A percentile compares a stretch with the other conserved stretches of the same genome.
These are phyloP conservation scores for Luehdorfia chinensis DNA, from an alignment of 1,140 invertebrate genomes.

Conservation along the genomic window DNA sequence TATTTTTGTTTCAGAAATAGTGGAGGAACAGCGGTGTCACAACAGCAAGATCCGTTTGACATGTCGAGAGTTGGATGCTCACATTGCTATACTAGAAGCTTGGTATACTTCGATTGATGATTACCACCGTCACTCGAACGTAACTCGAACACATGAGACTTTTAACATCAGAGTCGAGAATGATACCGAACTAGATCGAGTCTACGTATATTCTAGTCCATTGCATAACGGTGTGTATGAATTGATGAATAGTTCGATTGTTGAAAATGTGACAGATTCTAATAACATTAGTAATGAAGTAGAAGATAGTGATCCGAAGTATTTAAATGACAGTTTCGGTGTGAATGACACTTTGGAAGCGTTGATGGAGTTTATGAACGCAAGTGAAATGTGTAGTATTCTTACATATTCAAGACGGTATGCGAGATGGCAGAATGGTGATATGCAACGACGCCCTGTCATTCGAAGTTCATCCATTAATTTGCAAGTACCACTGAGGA, in stretches of 20 bases:
- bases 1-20: conserved; percentile 75
- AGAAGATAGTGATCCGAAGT: conserved; percentile 29
- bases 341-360: conserved; percentile 36
- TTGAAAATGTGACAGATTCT: conserved; percentile 38
- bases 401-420: conserved; percentile 52
- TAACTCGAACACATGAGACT: conserved; percentile 31
- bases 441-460: conserved; percentile 33
- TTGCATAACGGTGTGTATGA: conserved; percentile 66
- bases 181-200: conserved; percentile 55
- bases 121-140: conserved; percentile 38
- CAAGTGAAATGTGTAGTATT: conserved; percentile 45
- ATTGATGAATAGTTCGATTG: conserved; percentile 44
- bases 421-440: conserved; percentile 51
- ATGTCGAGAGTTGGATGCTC: conserved; percentile 71
- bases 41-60: conserved; percentile 71
- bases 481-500: conserved; percentile 63
- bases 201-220: conserved; percentile 61
- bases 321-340: conserved; percentile 33
- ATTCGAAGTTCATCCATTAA: conserved; percentile 52
- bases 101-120: conserved; percentile 64
- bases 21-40: conserved; percentile 74
- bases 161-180: conserved; percentile 48
- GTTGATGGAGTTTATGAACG: conserved; percentile 42
- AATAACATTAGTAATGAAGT: conserved; percentile 21
- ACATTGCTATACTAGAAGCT: conserved; percentile 74